Base-by-base conservation (phyloP, 1,140 invertebrate species). In the Drosophila tani region DNA sequence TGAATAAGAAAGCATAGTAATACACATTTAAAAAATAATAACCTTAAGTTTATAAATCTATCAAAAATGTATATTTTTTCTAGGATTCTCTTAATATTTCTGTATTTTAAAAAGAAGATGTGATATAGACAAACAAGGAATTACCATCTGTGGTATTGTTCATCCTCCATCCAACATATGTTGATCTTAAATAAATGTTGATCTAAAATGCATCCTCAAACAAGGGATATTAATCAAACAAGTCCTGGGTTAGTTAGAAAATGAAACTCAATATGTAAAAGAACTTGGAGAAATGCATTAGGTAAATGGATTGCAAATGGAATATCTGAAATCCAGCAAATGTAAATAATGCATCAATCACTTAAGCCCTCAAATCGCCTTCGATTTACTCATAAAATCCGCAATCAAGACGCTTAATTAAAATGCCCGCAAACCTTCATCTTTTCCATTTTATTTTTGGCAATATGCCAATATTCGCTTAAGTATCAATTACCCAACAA, bases 401-500 rank as follows among this genome's bases (percentile, higher is more conserved):
- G 49, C 29, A 68, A 70, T 55, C 21, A 12, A 73, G 71, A 50
- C 47, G 43, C 55, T 73, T 82, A 74, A 88, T 79, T 76, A 60
- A 85, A 69, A 38, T 43, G 51, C 46, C 40, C 35, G 15, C 46
- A 81, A 81, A 64, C 41, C 38, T 17, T 17, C 27, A 17, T 67
- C 50, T 50, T 53, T 49, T 53, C 17, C 11, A 11, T 27, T n/a
- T 60, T 58, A 46, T 62, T 49, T 56, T 86, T 82, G 9, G 79
- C 81, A 63, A 90, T 71, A 46, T 80, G 75, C 71, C 85, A 71
- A 83, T 65, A 76, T 62, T 81, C 64, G 56, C 68, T 70, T 51
- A 76, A 71, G 46, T 62, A 86, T 82, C 59, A 82, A 91, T 78
- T 77, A 82, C 82, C 77, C 56, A 86, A 75, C 87, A 82, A 86